Evolutionary conservation across 2,113 vertebrate genomes (phyloP).

Genomic region (Lagopus leucura): DNA sequence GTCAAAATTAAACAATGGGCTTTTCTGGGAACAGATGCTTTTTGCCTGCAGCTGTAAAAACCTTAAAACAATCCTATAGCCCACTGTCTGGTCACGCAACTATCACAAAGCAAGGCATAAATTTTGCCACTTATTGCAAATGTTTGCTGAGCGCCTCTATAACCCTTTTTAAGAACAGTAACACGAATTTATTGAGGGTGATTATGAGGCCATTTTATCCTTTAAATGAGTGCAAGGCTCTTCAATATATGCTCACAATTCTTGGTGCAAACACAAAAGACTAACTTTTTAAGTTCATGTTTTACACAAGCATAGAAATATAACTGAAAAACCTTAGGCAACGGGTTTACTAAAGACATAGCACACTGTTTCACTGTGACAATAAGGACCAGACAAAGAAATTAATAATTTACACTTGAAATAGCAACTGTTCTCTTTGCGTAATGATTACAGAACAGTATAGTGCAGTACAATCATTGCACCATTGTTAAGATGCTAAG

Average conservation of each 20-base stretch:
- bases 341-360: background rate
- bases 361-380: background rate
- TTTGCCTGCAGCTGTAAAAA: conserved; percentile 96
- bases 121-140: conserved; percentile 93
- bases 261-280: conserved; percentile 43
- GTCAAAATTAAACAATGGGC: conserved; percentile 87
- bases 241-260: conserved; percentile 42
- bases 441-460: background rate
- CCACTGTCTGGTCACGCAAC: conserved; percentile 98
- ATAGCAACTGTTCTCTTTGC: conserved; percentile 7
- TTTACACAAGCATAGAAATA: background rate
- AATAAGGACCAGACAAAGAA: background rate
- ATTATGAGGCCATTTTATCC: conserved; percentile 62
- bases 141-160: conserved; percentile 91
- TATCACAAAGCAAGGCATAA: conserved; percentile 86
- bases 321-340: conserved; percentile 11
- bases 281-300: conserved; percentile 27
- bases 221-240: conserved; percentile 62
- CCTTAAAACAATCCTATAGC: conserved; percentile 91
- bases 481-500: background rate
- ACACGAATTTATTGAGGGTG: conserved; percentile 66
- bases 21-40: conserved; percentile 95
- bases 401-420: conserved; percentile 3
- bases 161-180: conserved; percentile 75
- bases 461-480: background rate